Conservation (phyloP, 2,113 vertebrate species). For the Lontra canadensis region DNA sequence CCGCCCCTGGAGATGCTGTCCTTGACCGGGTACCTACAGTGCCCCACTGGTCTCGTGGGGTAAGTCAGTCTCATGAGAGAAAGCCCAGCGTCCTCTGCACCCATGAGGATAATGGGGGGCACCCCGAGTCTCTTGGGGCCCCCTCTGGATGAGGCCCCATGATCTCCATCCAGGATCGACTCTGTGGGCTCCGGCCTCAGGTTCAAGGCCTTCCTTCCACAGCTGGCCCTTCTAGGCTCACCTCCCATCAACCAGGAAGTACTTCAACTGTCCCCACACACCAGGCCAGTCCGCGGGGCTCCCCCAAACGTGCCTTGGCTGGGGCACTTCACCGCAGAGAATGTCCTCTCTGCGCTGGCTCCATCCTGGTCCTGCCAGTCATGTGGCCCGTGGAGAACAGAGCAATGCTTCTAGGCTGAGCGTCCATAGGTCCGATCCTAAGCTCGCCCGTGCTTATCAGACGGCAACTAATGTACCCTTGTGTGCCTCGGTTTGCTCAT, state of each 20-base stretch:
- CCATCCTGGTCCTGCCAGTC: not conserved
- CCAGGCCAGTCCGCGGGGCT: not conserved
- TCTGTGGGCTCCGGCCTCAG: no score
- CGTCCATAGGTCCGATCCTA: no score
- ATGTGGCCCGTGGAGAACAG: not conserved
- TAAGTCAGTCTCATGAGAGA: fast-evolving
- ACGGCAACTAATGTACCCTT: not conserved
- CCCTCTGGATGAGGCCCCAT: not conserved
- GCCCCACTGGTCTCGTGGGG: no score
- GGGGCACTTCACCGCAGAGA: not conserved
- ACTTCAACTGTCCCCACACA: fast-evolving
- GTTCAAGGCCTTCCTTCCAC: not conserved
- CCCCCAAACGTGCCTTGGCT: not conserved
- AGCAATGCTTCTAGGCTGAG: not conserved
- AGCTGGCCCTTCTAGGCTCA: no score
- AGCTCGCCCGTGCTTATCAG: no score
- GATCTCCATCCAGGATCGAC: not conserved
- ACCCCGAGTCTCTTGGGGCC: no score
- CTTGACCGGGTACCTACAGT: no score
- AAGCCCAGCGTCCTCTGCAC: fast-evolving
- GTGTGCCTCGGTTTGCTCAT: not conserved
- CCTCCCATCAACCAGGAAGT: no score
- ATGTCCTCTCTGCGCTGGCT: fast-evolving
- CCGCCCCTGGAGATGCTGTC: not conserved
- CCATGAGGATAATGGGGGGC: not conserved